Evolutionary conservation across 2,888 invertebrate species (phyloP).

Genomic region (Cylindroiulus punctatus): DNA sequence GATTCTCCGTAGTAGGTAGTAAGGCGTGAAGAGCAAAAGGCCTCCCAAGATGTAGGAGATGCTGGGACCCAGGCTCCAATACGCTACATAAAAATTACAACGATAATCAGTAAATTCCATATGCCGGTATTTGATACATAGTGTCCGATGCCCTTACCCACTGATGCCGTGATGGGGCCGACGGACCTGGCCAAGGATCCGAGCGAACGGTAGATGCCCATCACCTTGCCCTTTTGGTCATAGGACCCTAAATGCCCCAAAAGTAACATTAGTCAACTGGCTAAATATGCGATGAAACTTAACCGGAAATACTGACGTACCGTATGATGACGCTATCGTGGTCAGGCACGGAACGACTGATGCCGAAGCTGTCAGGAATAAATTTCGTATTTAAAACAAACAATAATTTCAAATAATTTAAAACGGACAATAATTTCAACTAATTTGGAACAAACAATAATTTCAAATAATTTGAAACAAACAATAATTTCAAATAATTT

Average conservation of each 20-base stretch:
- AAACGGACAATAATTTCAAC: too few relatives aligned
- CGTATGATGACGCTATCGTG: slow-evolving; percentile 86
- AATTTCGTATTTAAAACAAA: too few relatives aligned
- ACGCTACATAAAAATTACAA: slow-evolving; percentile 76
- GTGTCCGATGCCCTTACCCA: slow-evolving; percentile 71
- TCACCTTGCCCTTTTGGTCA: slow-evolving; percentile 88
- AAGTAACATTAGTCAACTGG: too few relatives aligned
- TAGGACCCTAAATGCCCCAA: slow-evolving; percentile 63
- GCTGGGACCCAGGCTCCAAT: slow-evolving; percentile 89
- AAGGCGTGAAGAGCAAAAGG: slow-evolving; percentile 77
- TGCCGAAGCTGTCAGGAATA: slow-evolving; percentile 71
- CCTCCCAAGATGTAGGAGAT: slow-evolving; percentile 85
- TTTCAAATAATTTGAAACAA: too few relatives aligned
- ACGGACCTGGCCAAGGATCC: slow-evolving; percentile 92
- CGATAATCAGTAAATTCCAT: slow-evolving; percentile 60
- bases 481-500: too few relatives aligned
- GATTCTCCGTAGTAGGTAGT: slow-evolving; percentile 62
- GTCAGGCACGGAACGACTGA: slow-evolving; percentile 95
- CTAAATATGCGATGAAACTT: too few relatives aligned
- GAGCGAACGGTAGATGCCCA: slow-evolving; percentile 93
- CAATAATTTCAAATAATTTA: too few relatives aligned
- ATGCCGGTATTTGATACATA: too few relatives aligned
- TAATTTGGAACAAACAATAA: too few relatives aligned
- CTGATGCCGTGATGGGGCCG: slow-evolving; percentile 88
- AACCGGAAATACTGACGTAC: too few relatives aligned